These are phyloP conservation scores for Malurus elegans DNA, from an alignment of 2,113 vertebrate genomes.

Conservation along the genomic window DNA sequence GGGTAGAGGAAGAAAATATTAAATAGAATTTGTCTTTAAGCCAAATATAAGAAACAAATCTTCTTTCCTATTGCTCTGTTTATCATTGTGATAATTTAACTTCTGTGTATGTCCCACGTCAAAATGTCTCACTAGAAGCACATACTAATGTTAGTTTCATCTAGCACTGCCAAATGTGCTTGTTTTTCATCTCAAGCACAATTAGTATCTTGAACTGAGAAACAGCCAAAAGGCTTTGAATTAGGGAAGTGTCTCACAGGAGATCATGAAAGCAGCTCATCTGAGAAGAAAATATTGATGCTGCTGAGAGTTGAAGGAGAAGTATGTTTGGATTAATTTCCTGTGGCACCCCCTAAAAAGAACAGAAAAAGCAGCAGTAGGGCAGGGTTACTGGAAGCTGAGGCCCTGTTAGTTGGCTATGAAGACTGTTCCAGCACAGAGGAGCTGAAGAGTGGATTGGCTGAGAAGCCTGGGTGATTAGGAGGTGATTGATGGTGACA, in stretches of 20 bases:
- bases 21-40: neutral
- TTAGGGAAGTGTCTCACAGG: slow-evolving; percentile 1
- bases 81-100: neutral
- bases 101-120: neutral
- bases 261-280: slow-evolving; percentile 30
- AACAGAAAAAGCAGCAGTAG: neutral
- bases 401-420: neutral
- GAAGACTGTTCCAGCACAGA: neutral
- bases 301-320: neutral
- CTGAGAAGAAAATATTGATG: slow-evolving; percentile 30
- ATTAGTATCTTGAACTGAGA: slow-evolving; percentile 19
- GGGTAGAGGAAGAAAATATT: neutral
- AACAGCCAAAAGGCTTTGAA: slow-evolving; percentile 36
- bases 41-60: neutral
- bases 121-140: slow-evolving; percentile 4
- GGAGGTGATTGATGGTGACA: neutral
- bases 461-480: neutral
- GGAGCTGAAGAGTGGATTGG: neutral
- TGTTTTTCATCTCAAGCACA: slow-evolving; percentile 34
- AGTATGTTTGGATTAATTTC: neutral
- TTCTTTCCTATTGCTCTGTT: neutral
- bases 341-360: neutral
- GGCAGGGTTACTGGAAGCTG: neutral
- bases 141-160: neutral
- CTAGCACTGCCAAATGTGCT: slow-evolving; percentile 18